Evolutionary conservation across 1,140 invertebrate genomes (phyloP), one percentile per base, ranked within the genome.

Genomic region (Bombus pyrosoma): DNA sequence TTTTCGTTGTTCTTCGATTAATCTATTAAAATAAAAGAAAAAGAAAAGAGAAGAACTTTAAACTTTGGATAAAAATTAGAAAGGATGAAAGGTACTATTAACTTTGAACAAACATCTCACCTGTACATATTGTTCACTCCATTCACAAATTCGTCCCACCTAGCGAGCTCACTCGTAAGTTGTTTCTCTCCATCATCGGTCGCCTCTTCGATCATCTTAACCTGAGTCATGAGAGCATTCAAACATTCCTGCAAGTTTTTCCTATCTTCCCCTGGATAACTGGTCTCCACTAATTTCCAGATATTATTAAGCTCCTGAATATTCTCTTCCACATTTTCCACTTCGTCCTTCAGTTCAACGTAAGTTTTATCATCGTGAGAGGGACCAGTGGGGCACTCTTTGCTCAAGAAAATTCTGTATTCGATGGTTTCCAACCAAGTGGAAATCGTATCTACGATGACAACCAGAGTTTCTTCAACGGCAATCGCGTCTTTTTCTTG

Each of bases 361-460:
- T 96, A 95, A 41, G 83, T 90, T 9, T 62, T 87, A 13, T 95
- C 92, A 2, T 93, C 83, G 81, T 90, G 84, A 37, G 89, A 89
- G 9, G 92, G 92, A 28, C 92, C 94, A 64, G 3, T 79, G 0
- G 89, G 90, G 68, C 66, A 87, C 89, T 97, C 96, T 71, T 95
- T 95, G 64, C 96, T 96, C 15, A 96, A 89, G 84, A 97, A 97
- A 15, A 98, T 97, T 91, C 96, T 96, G 87, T 98, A 98, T 93
- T 98, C 97, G 86, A 98, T 97, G 39, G 96, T 97, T 95, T 98
- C 97, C 62, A 98, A 92, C 97, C 97, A 98, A 37, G 96, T 97
- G 0, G 97, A 97, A 12, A 98, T 97, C 0, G 96, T 97, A 93
- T 98, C 97, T 43, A 98, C 96, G 3, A 98, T 96, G 32, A 96